Conservation (phyloP, 2,113 vertebrate genomes). For the Calidris pygmaea region DNA sequence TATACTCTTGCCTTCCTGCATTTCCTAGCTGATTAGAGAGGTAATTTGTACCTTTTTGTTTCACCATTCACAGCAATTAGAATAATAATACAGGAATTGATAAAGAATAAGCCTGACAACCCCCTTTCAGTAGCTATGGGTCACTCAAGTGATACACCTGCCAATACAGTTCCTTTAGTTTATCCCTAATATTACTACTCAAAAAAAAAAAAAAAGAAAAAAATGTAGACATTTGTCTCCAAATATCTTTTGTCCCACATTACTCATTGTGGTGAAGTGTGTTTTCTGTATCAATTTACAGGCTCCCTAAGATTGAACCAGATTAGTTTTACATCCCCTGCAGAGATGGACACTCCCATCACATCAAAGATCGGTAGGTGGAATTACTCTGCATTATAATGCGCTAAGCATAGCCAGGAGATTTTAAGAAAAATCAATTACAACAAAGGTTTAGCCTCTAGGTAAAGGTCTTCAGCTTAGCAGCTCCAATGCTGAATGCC, state of each 20-base stretch:
- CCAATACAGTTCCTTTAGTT: background rate
- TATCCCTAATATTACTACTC: background rate
- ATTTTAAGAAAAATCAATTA: slow-evolving; percentile 4
- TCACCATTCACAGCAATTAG: slow-evolving; percentile 10
- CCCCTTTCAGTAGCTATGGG: background rate
- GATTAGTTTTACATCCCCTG: background rate
- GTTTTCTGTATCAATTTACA: background rate
- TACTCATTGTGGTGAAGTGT: background rate
- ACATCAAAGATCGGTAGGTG: background rate
- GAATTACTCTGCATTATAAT: background rate
- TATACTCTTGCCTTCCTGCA: background rate
- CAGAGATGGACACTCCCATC: background rate
- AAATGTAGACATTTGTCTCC: background rate
- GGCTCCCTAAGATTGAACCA: background rate
- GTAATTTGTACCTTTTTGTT: slow-evolving; percentile 43
- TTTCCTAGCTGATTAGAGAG: slow-evolving; percentile 1
- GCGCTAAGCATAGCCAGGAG: background rate
- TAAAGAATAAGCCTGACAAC: background rate
- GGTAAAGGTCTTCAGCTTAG: slow-evolving; percentile 17
- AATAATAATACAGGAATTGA: background rate
- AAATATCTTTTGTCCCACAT: background rate
- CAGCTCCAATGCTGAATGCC: background rate
- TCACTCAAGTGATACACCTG: background rate
- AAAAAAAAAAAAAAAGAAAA: background rate
- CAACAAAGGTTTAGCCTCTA: background rate